These are phyloP conservation scores for Triops longicaudatus DNA, from an alignment of 1,140 invertebrate genomes.

Conservation along the genomic window DNA sequence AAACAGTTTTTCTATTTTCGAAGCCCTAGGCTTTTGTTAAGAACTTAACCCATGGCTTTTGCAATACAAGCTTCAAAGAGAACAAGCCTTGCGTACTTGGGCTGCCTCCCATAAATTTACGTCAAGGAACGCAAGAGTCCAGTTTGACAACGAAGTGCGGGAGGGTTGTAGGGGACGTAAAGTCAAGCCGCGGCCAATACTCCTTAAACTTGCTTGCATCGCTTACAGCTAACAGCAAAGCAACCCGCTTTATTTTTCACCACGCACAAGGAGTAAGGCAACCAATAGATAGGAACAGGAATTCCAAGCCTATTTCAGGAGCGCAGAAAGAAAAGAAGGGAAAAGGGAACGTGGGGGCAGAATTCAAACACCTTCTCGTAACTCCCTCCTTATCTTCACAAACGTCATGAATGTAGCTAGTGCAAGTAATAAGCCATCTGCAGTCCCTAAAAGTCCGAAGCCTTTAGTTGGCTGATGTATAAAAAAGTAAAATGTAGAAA, in stretches of 20 bases:
- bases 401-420: neutral
- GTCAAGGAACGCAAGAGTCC: neutral
- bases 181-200: neutral
- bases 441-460: no score
- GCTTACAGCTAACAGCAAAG: no score
- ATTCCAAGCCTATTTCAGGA: neutral
- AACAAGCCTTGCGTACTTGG: neutral
- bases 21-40: neutral
- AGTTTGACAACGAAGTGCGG: neutral
- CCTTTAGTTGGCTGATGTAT: no score
- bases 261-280: neutral
- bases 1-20: neutral
- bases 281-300: neutral
- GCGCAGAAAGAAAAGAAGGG: neutral
- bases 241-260: neutral
- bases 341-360: neutral
- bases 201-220: neutral
- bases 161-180: no score
- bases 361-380: neutral
- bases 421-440: no score
- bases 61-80: conserved; percentile 11
- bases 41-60: neutral
- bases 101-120: conserved; percentile 11
- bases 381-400: neutral
- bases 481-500: no score